Evolutionary conservation across 2,888 invertebrate species (phyloP).

Genomic region (Sepioteuthis lessoniana): DNA sequence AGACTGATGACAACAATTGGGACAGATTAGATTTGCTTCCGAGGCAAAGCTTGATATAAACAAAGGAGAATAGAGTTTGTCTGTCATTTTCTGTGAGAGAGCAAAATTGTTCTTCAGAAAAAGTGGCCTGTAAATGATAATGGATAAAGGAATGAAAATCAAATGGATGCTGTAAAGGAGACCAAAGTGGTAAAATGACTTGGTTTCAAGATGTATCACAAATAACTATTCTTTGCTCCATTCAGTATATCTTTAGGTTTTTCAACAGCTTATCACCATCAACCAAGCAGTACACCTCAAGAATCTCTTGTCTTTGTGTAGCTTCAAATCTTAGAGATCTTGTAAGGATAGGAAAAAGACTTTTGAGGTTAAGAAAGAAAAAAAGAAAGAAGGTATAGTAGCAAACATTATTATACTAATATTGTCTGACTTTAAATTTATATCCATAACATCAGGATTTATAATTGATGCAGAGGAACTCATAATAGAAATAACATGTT

Average conservation of each 20-base stretch:
- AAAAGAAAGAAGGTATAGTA: no score
- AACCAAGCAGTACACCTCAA: background rate
- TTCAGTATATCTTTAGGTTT: background rate
- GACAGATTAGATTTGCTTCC: slow-evolving; percentile 14
- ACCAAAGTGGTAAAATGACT: background rate
- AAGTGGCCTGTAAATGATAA: background rate
- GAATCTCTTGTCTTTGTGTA: background rate
- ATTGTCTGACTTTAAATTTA: no score
- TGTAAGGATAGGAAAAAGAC: background rate
- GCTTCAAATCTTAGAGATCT: background rate
- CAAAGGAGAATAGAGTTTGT: background rate
- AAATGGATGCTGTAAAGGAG: slow-evolving; percentile 18
- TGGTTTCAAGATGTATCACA: background rate
- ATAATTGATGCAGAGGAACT: no score
- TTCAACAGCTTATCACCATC: background rate
- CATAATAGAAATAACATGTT: no score
- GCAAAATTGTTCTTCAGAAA: slow-evolving; percentile 8
- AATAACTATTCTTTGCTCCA: background rate
- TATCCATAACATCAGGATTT: no score
- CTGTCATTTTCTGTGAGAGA: background rate
- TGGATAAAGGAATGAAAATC: background rate
- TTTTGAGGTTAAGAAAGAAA: no score
- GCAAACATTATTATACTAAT: no score
- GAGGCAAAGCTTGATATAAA: slow-evolving; percentile 33
- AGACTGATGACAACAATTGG: background rate